A percentile compares a stretch with the other conserved stretches of the same genome.
Conservation (phyloP, 2,797 vertebrate species). For the Chelidonichthys spinosus region DNA sequence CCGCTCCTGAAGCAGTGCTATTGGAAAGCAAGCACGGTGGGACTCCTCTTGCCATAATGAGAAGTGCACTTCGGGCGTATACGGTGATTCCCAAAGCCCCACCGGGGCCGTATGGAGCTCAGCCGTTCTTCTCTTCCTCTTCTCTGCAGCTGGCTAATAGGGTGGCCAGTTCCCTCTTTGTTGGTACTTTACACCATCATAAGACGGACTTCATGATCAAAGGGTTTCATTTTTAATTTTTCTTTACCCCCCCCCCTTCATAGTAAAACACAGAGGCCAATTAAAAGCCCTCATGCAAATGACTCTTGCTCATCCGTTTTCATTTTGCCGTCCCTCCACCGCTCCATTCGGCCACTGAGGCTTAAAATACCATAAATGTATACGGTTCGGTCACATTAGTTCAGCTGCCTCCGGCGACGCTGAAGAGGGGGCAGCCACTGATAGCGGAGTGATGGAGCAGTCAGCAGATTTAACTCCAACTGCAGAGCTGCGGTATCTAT, state of each 20-base stretch:
- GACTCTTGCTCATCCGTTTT: not conserved
- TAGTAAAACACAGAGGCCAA: slow-evolving; percentile 38
- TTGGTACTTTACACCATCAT: slow-evolving; percentile 37
- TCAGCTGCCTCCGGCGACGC: slow-evolving; percentile 58
- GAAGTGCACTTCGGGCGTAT: slow-evolving; percentile 48
- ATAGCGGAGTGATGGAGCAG: slow-evolving; percentile 65
- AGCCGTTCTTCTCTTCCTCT: slow-evolving; percentile 28
- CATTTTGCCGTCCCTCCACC: not conserved
- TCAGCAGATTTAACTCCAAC: slow-evolving; percentile 70
- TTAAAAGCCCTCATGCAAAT: slow-evolving; percentile 54
- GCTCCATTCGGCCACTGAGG: slow-evolving; percentile 14
- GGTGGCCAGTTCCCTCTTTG: slow-evolving; percentile 32
- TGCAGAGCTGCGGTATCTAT: slow-evolving; percentile 45
- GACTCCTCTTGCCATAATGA: slow-evolving; percentile 65
- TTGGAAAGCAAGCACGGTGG: slow-evolving; percentile 32
- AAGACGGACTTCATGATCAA: slow-evolving; percentile 62
- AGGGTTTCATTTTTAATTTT: slow-evolving; percentile 37
- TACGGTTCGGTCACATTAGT: slow-evolving; percentile 64
- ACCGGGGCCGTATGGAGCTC: slow-evolving; percentile 31
- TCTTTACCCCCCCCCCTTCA: slow-evolving; percentile 6
- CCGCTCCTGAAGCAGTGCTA: slow-evolving; percentile 10
- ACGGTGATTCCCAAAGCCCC: slow-evolving; percentile 46
- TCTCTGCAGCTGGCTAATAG: slow-evolving; percentile 29
- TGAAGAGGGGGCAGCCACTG: slow-evolving; percentile 45
- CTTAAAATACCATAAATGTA: slow-evolving; percentile 50